Conservation (phyloP, 2,888 invertebrate genomes). For the Microctonus aethiopoides region DNA sequence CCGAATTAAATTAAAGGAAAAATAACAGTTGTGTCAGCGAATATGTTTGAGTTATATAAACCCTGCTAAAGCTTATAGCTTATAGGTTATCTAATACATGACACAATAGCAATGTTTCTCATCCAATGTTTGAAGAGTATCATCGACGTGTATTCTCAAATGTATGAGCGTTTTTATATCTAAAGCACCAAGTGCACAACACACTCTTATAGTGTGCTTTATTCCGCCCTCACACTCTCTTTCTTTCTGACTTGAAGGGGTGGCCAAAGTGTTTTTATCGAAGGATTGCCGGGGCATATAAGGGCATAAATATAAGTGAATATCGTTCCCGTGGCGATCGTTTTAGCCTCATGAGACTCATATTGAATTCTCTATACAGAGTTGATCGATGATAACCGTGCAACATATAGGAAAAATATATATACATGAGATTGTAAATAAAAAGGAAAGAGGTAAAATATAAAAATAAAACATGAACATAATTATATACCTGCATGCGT, state of each 20-base stretch:
- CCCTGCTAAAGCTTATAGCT: neutral
- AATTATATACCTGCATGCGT: neutral
- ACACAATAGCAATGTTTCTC: neutral
- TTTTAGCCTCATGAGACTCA: conserved; percentile 50
- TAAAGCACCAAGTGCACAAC: neutral
- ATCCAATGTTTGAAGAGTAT: neutral
- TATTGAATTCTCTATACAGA: conserved; percentile 22
- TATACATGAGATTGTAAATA: neutral
- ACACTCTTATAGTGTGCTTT: too few species aligned
- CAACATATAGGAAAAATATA: conserved; percentile 12
- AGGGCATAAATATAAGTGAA: conserved; percentile 49
- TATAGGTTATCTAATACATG: neutral
- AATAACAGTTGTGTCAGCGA: neutral
- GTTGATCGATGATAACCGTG: conserved; percentile 44
- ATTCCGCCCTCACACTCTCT: too few species aligned
- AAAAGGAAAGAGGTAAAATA: conserved; percentile 8
- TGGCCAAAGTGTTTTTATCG: conserved; percentile 39
- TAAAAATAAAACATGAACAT: neutral
- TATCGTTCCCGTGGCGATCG: conserved; percentile 59
- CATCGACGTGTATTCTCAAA: neutral
- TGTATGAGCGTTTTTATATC: neutral
- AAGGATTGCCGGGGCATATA: conserved; percentile 40
- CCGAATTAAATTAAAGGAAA: neutral
- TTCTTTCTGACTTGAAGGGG: conserved; percentile 7
- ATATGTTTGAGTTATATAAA: neutral